Base-by-base conservation (phyloP, 2,888 invertebrate genomes). In the Diarsia rubi region DNA sequence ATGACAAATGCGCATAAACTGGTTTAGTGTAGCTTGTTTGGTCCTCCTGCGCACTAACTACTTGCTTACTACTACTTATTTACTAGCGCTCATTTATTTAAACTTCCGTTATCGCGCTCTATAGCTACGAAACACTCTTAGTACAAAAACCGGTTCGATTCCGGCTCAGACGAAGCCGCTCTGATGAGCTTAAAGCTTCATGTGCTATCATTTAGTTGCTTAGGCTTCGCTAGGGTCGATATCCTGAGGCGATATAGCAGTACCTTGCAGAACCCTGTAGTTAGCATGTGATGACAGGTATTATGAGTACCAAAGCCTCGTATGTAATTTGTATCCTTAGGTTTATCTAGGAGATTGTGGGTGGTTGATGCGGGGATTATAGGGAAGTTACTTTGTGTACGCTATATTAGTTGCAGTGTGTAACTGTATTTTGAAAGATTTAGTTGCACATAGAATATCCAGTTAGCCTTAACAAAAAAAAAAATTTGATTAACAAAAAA, bases 121-220 rank as follows among this genome's bases (percentile, higher is more conserved):
- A 57, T 21, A 63, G 14, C 44, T 42, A n/a, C 12, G 45, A 2
- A n/a, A 57, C 64, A 79, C 83, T 37, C 47, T 44, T 24, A 63
- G 45, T 57, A 37, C 21, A 27, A 11, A n/a, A 86, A 86, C 86
- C 77, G 86, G 86, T 86, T 84, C 59, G 62, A 77, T 82, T 70
- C 80, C 70, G 49, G 77, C 81, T 81, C 54, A 73, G 44, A 49
- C 57, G 70, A 78, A 79, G 75, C 73, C 54, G 57, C 67, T 49
- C 16, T 72, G 81, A 84, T 82, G 78, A 80, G 81, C 72, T 69
- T 78, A 78, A 72, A 67, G 71, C 52, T 67, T 76, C 75, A 73
- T 79, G 69, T 71, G 71, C 79, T 78, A 80, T 87, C 75, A 79
- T 75, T 78, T 85, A 72, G 68, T 68, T 49, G 63, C 70, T 74